Conservation (phyloP, 2,113 vertebrate species). For the Cyanoliseus patagonus region DNA sequence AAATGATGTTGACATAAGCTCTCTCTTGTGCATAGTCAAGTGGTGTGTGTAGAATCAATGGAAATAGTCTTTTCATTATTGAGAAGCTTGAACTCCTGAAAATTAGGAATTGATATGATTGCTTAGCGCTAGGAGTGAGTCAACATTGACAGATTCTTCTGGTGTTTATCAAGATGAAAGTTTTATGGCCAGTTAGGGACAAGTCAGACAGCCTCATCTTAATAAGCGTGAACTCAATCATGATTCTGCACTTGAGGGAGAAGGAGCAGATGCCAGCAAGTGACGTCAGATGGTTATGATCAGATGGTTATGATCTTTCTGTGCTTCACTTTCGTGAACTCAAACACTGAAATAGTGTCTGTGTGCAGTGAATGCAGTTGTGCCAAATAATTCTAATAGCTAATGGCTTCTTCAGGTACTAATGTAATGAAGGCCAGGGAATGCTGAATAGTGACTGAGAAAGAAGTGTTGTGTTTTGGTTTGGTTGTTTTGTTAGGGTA, state of each 20-base stretch:
- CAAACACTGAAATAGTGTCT: background rate
- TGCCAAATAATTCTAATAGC: background rate
- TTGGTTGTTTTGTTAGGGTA: background rate
- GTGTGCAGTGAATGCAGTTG: accelerated
- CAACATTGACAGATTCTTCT: background rate
- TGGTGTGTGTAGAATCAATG: background rate
- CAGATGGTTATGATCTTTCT: background rate
- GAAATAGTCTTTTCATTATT: background rate
- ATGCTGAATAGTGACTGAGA: background rate
- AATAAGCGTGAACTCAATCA: background rate
- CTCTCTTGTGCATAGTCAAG: conserved; percentile 8
- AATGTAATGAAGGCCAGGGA: background rate
- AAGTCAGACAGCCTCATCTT: background rate
- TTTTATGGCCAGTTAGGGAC: background rate
- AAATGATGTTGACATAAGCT: conserved; percentile 24
- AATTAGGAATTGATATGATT: background rate
- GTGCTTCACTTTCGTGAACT: background rate
- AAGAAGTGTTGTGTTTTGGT: background rate
- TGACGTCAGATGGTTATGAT: background rate
- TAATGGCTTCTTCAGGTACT: background rate
- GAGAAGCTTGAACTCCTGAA: conserved; percentile 1
- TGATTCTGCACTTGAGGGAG: background rate
- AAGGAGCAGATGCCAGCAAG: background rate
- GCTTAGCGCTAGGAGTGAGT: background rate
- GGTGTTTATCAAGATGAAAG: background rate